phyloP scores from a whole-genome alignment of 2,113 vertebrate species.

The Tautogolabrus adspersus region DNA sequence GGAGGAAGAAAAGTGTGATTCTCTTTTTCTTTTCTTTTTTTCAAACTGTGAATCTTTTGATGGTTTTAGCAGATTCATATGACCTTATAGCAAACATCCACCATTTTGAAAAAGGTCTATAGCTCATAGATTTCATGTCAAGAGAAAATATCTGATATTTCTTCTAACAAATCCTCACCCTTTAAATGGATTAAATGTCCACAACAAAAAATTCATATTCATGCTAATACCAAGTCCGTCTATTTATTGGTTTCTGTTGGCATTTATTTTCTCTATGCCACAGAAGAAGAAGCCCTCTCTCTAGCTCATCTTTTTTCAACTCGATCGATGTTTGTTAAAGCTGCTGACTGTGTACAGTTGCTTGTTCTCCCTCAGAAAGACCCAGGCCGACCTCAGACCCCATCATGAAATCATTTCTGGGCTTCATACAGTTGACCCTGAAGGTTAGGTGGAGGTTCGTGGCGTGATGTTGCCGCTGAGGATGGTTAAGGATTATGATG shows the following conservation, averaged over 20 bases:
- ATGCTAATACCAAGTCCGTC: conserved; percentile 77
- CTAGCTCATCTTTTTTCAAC: conserved; percentile 59
- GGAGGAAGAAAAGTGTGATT: conserved; percentile 32
- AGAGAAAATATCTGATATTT: conserved; percentile 77
- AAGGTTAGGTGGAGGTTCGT: conserved; percentile 59
- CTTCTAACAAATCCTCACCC: conserved; percentile 74
- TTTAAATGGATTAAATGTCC: conserved; percentile 80
- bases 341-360: conserved; percentile 70
- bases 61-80: conserved; percentile 52
- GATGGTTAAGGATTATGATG: conserved; percentile 75
- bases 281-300: conserved; percentile 54
- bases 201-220: conserved; percentile 70
- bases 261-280: conserved; percentile 71
- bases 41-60: conserved; percentile 56
- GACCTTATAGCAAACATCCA: conserved; percentile 76
- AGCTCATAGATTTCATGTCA: conserved; percentile 78
- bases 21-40: conserved; percentile 11
- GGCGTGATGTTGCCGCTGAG: conserved; percentile 51
- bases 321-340: conserved; percentile 68
- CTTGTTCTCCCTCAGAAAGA: conserved; percentile 8
- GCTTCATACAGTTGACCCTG: conserved; percentile 55
- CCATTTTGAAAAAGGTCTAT: conserved; percentile 75
- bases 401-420: conserved; percentile 41
- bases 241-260: conserved; percentile 75
- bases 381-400: conserved; percentile 25